Evolutionary conservation across 2,797 vertebrate species (phyloP).

Genomic region (Pipistrellus nathusii): DNA sequence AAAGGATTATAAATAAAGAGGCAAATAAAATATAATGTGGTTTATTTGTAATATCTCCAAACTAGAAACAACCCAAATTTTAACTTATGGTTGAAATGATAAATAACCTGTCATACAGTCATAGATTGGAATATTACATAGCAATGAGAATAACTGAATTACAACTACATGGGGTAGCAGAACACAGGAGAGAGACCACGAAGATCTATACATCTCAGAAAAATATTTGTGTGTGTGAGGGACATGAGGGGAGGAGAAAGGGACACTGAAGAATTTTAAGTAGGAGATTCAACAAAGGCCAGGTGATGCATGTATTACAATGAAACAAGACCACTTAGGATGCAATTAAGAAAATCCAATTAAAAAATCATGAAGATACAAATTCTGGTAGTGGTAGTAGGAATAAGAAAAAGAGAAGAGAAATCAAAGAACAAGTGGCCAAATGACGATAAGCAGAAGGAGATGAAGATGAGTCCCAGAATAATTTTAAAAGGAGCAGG

Average conservation of each 20-base stretch:
- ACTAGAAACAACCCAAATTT: conserved; percentile 25
- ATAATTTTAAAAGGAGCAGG: not conserved
- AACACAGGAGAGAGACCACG: not conserved
- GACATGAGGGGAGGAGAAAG: not conserved
- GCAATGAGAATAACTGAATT: not conserved
- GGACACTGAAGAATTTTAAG: not conserved
- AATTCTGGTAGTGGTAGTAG: not conserved
- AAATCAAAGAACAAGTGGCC: not conserved
- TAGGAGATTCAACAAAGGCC: not conserved
- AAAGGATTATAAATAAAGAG: conserved; percentile 15
- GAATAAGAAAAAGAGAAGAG: not conserved
- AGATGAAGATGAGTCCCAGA: not conserved
- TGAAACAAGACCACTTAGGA: not conserved
- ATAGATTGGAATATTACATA: not conserved
- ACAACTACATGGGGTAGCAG: not conserved
- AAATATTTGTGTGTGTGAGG: not conserved
- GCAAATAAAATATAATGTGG: not conserved
- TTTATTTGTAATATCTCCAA: conserved; percentile 6
- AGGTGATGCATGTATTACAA: not conserved
- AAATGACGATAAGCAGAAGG: not conserved
- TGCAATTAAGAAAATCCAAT: conserved; percentile 4
- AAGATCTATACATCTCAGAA: not conserved
- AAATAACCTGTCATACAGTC: not conserved
- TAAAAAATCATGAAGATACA: not conserved
- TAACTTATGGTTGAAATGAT: not conserved